These are phyloP conservation scores for Heliconius melpomene DNA, from an alignment of 1,140 invertebrate genomes.

Conservation along the genomic window DNA sequence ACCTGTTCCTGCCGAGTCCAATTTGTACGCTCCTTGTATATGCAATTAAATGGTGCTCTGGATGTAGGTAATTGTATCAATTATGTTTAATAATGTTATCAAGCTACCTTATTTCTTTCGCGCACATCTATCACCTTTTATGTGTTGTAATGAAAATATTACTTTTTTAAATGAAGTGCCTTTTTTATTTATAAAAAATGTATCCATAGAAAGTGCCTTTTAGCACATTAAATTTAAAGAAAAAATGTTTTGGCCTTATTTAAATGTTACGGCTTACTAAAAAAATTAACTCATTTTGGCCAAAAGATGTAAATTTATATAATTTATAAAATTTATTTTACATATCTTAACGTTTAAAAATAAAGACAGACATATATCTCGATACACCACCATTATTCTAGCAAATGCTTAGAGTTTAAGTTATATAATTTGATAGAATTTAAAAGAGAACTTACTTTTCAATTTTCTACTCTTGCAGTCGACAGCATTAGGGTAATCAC, in stretches of 20 bases:
- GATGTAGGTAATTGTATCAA: not conserved
- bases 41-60: not conserved
- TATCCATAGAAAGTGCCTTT: no score
- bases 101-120: not conserved
- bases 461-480: constrained; percentile 82
- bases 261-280: no score
- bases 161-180: not conserved
- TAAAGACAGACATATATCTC: no score
- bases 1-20: not conserved
- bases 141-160: no score
- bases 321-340: no score
- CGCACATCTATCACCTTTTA: not conserved
- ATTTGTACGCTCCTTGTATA: not conserved
- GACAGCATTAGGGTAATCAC: constrained; percentile 85
- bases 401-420: not conserved
- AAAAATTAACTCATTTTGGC: no score
- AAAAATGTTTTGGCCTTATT: no score
- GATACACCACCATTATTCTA: not conserved
- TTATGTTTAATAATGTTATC: not conserved
- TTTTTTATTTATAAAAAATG: not conserved
- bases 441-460: constrained; percentile 54
- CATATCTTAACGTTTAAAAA: no score
- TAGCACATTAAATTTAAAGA: no score
- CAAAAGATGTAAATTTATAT: no score
- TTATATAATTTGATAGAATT: not conserved